Evolutionary conservation across 2,113 vertebrate species (phyloP).

Genomic region (Trichechus manatus): DNA sequence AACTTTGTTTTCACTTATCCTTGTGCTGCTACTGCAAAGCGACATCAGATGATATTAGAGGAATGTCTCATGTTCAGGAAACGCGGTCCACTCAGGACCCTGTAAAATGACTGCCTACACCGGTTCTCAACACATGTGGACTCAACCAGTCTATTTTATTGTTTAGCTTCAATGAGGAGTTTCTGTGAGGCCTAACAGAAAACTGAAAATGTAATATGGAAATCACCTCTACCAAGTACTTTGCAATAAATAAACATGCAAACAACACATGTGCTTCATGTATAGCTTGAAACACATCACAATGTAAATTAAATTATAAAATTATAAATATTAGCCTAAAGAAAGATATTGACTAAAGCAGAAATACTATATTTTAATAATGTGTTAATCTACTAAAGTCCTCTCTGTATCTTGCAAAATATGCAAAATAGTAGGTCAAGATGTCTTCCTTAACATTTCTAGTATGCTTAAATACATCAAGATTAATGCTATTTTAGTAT

Average conservation of each 20-base stretch:
- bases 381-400: background rate
- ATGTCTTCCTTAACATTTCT: conserved; percentile 30
- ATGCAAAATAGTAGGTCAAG: conserved; percentile 23
- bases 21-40: background rate
- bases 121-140: background rate
- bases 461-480: conserved; percentile 5
- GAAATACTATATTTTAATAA: conserved; percentile 56
- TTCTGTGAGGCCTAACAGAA: conserved; percentile 43
- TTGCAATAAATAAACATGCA: conserved; percentile 35
- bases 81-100: background rate
- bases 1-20: background rate
- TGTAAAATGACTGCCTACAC: background rate
- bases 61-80: background rate
- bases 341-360: conserved; percentile 1
- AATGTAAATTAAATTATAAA: conserved; percentile 59
- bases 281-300: background rate
- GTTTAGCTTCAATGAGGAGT: background rate
- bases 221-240: conserved; percentile 47
- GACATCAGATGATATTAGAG: background rate
- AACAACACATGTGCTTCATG: background rate
- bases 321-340: conserved; percentile 59
- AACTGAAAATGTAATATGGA: conserved; percentile 6
- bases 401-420: background rate
- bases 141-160: background rate
- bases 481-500: background rate